Evolutionary conservation across 2,113 vertebrate species (phyloP).

Genomic region (Bucco capensis): DNA sequence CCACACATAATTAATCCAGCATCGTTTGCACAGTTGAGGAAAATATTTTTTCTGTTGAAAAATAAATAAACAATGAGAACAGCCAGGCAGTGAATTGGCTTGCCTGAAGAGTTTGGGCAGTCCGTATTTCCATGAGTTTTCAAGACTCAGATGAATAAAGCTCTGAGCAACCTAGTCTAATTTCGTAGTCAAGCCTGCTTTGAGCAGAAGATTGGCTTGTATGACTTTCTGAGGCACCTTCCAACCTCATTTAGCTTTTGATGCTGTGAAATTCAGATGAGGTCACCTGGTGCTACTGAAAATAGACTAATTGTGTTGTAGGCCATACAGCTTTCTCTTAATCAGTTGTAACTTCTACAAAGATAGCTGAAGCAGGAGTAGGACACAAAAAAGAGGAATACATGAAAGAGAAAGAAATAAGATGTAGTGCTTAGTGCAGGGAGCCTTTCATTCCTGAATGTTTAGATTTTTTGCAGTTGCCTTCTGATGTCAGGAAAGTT

Average conservation of each 20-base stretch:
- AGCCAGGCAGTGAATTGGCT: accelerated
- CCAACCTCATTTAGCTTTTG: background rate
- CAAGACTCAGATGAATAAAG: background rate
- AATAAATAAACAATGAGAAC: background rate
- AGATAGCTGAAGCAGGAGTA: background rate
- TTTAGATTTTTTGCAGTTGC: background rate
- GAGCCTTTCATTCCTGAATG: background rate
- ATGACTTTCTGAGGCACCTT: background rate
- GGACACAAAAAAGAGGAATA: background rate
- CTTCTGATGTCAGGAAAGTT: background rate
- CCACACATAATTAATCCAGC: background rate
- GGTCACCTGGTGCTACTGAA: background rate
- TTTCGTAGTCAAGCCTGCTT: background rate
- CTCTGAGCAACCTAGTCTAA: background rate
- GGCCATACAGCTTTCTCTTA: background rate
- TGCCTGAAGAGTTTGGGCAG: background rate
- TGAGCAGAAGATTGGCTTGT: background rate
- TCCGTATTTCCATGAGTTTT: background rate
- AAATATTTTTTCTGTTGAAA: background rate
- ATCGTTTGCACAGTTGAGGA: background rate
- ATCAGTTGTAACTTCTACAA: background rate
- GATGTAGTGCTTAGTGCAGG: background rate
- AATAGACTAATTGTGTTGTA: background rate
- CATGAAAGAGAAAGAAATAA: background rate
- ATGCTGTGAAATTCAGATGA: background rate